Base-by-base conservation (phyloP, 1,140 invertebrate genomes). In the Zaprionus nigranus region DNA sequence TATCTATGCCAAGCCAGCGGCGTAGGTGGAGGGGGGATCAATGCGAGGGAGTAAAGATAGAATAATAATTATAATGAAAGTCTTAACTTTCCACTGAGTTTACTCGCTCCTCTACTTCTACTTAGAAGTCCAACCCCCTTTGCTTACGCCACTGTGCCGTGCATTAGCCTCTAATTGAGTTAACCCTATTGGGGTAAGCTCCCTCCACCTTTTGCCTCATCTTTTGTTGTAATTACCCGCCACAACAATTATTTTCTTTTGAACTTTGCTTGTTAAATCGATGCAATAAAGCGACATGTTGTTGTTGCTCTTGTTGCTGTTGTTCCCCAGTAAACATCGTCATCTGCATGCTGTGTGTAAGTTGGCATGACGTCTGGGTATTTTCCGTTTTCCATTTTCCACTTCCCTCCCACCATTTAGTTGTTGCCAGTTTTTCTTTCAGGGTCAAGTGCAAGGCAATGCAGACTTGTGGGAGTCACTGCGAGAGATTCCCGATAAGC, bases 201-300 rank as follows among this genome's bases (percentile, higher is more conserved):
- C 54, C 30, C 20, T 53, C 24, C 26, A 12, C 54, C 28, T 15
- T 59, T 68, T 20, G 24, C 60, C 53, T 57, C 15, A 49, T 36
- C 26, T 22, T 75, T 72, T 72, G 22, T 68, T 73, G 60, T 73
- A 73, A 79, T 79, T 78, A 68, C 59, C 51, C 63, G 53, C 56
- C 65, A 58, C 59, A 40, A 63, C 66, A 75, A 75, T 62, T 70
- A 64, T 69, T 67, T 60, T 30, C 20, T 60, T 34, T 69, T 38
- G 65, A 72, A 72, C 60, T 72, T 70, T 38, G 53, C 62, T 75
- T 81, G 78, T 81, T 81, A 75, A 81, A 81, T 81, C 78, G 78
- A 81, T 81, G 77, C 61, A 49, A 72, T 59, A 51, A 59, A 24
- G 59, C 61, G 12, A 46, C 36, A 40, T 17, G 12, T 71, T 60